Evolutionary conservation across 2,797 vertebrate genomes (phyloP).

Genomic region (Anolis apletophallus): DNA sequence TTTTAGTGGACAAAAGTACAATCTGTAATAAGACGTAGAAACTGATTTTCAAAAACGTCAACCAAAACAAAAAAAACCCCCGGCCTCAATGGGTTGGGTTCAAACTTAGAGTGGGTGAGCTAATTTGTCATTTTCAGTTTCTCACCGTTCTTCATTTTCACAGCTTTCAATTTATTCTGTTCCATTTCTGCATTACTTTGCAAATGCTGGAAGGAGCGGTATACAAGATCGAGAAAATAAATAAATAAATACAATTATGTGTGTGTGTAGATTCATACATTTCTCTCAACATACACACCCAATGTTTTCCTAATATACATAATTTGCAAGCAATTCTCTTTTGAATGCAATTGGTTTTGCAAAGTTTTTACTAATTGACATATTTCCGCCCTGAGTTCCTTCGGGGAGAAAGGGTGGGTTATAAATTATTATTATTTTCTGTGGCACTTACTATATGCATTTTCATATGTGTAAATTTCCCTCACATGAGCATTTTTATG

Average conservation of each 20-base stretch:
- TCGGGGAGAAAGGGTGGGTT: too few species aligned
- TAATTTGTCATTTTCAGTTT: background rate
- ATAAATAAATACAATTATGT: too few species aligned
- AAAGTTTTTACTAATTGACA: background rate
- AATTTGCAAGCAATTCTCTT: background rate
- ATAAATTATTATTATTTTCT: too few species aligned
- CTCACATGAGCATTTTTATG: background rate
- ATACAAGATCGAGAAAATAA: too few species aligned
- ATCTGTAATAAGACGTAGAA: background rate
- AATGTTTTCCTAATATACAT: background rate
- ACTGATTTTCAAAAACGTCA: too few species aligned
- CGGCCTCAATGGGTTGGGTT: background rate
- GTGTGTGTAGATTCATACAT: too few species aligned
- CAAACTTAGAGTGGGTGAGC: background rate
- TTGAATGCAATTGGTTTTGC: background rate
- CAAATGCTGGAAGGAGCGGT: too few species aligned
- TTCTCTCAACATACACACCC: background rate
- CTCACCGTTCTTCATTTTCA: background rate
- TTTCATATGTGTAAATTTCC: background rate
- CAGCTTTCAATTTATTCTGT: background rate
- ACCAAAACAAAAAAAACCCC: too few species aligned
- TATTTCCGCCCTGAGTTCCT: background rate
- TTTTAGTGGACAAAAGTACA: background rate
- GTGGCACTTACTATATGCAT: background rate
- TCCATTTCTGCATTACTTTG: background rate